Conservation (phyloP, 2,888 invertebrate genomes). For the Agonopterix subpropinquella region DNA sequence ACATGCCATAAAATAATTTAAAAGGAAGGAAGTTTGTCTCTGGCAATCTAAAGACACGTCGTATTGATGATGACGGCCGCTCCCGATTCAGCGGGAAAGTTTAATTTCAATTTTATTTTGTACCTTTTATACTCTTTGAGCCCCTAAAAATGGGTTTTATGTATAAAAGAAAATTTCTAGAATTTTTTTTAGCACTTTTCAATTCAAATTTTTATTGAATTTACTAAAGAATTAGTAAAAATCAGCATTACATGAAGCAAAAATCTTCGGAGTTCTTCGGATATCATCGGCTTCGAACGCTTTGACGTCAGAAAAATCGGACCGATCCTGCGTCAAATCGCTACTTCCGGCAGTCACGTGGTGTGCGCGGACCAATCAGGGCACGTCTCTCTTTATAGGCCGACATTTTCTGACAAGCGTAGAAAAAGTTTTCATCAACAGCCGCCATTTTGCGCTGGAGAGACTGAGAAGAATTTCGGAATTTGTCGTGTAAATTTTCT, state of each 20-base stretch:
- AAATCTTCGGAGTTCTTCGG: constrained; percentile 47
- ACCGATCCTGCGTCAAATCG: constrained; percentile 63
- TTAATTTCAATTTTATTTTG: constrained; percentile 24
- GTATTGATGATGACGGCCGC: constrained; percentile 68
- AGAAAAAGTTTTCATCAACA: constrained; percentile 96
- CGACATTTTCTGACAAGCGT: constrained; percentile 91
- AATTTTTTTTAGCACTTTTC: not conserved
- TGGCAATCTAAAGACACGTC: constrained; percentile 57
- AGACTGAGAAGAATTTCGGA: constrained; percentile 85
- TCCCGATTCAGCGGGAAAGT: constrained; percentile 63
- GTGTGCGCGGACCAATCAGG: constrained; percentile 59
- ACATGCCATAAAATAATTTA: too few relatives aligned
- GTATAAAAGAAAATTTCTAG: not conserved
- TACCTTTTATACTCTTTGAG: not conserved
- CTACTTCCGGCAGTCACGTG: constrained; percentile 72
- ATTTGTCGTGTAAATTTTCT: constrained; percentile 82
- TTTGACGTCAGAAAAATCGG: constrained; percentile 66
- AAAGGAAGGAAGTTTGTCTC: constrained; percentile 11
- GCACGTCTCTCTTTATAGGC: constrained; percentile 59
- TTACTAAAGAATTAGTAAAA: constrained; percentile 7
- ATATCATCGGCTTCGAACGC: constrained; percentile 47
- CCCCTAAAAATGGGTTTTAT: not conserved
- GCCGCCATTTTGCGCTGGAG: constrained; percentile 95
- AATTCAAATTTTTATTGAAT: not conserved
- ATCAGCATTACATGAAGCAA: constrained; percentile 26